Conservation (phyloP, 2,797 vertebrate species). For the Fringilla coelebs region DNA sequence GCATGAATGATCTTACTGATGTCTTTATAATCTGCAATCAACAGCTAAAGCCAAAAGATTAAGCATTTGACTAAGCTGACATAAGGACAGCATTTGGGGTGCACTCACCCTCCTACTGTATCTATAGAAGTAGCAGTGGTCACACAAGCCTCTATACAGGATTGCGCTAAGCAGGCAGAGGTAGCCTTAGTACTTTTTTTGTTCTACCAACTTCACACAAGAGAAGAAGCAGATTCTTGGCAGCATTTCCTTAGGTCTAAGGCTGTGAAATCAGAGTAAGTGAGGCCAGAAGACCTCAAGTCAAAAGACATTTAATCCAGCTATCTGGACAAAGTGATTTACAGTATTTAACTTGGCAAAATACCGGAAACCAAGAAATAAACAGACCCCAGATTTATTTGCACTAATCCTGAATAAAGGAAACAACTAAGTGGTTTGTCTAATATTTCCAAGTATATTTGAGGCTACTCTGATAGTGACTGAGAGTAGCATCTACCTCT, state of each 20-base stretch:
- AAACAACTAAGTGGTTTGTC: neutral
- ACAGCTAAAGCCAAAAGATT: neutral
- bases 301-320: neutral
- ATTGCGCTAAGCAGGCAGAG: neutral
- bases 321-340: neutral
- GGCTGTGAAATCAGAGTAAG: neutral
- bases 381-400: neutral
- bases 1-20: neutral
- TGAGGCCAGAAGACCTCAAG: neutral
- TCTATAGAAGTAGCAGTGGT: neutral
- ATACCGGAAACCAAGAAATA: neutral
- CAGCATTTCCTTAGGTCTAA: neutral
- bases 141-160: neutral
- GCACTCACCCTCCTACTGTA: neutral
- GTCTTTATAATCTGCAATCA: neutral
- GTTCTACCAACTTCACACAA: neutral
- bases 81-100: neutral
- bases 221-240: neutral
- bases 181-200: neutral
- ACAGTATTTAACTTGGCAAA: neutral
- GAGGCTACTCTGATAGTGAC: neutral
- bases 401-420: neutral
- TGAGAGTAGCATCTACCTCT: neutral
- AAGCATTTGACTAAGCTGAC: neutral
- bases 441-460: neutral